Base-by-base conservation (phyloP, 2,888 invertebrate species). In the Aphelenchoides bicaudatus region DNA sequence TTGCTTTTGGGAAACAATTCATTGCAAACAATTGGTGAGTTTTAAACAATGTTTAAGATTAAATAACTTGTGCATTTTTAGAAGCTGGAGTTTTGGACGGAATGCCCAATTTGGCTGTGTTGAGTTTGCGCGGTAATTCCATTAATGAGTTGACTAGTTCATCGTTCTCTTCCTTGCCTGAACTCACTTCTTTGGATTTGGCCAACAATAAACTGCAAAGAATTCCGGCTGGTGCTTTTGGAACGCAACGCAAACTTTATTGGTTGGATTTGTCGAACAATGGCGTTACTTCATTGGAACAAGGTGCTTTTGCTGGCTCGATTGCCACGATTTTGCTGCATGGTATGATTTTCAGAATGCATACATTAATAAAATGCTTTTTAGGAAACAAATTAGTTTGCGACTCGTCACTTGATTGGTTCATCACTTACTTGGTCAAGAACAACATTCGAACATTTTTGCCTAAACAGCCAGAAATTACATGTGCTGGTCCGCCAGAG, bases 1-100 rank as follows among this genome's bases (percentile, higher is more conserved):
- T 83, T 91, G 66, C 87, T 88, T 69, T 82, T 91, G 58, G 87
- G 88, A 27, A 85, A 86, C 71, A 91, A 91, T 82, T 83, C 88
- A 61, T 85, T 91, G 63, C 85, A 87, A 68, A 85, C 85, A 72
- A 84, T 91, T 60, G 84, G 78, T 75, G 50, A 48, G 62, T 49
- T 25, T 1, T n/a, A 5, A 52, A 50, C 8, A 47, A 16, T n/a
- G n/a, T n/a, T n/a, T n/a, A n/a, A n/a, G n/a, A n/a, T n/a, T n/a
- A n/a, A n/a, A n/a, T n/a, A n/a, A 13, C 13, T 6, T 27, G 21
- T 6, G 19, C 10, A 16, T 28, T 10, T 53, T 16, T 46, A 76
- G 77, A 75, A 30, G 62, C 64, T 5, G 72, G 75, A 28, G 70
- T 71, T 63, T 61, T 78, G n/a, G 74, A 78, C 69, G 87, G 88